Evolutionary conservation across 2,888 invertebrate genomes (phyloP).

Genomic region (Liopterus haemorrhoidalis): DNA sequence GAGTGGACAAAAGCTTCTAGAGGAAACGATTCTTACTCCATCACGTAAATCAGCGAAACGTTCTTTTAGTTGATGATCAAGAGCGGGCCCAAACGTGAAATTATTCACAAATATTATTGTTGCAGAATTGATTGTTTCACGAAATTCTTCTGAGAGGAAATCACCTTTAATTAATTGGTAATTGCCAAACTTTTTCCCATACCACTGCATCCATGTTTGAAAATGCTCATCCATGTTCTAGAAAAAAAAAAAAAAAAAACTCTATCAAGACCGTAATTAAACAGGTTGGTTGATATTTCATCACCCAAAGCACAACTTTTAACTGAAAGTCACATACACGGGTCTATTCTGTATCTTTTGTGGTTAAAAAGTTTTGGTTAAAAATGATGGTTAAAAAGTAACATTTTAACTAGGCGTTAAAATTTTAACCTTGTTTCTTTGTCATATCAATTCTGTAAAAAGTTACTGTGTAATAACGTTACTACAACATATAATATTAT

Average conservation of each 20-base stretch:
- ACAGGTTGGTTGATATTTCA: too few species aligned
- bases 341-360: too few species aligned
- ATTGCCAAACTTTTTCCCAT: conserved; percentile 81
- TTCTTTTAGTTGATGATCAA: conserved; percentile 87
- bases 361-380: too few species aligned
- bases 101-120: conserved; percentile 95
- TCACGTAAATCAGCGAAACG: conserved; percentile 85
- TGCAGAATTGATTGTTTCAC: conserved; percentile 80
- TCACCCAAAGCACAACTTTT: too few species aligned
- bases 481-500: too few species aligned
- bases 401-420: too few species aligned
- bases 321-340: neutral
- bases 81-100: conserved; percentile 90
- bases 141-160: conserved; percentile 77
- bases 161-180: conserved; percentile 84
- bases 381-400: too few species aligned
- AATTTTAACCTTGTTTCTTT: too few species aligned
- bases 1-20: conserved; percentile 89
- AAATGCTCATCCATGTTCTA: conserved; percentile 79
- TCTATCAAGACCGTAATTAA: too few species aligned
- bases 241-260: conserved; percentile 39
- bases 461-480: too few species aligned
- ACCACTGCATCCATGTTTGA: conserved; percentile 89
- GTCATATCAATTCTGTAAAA: too few species aligned
- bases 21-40: conserved; percentile 88